Base-by-base conservation (phyloP, 2,113 vertebrate genomes). In the Pelusios castaneus region DNA sequence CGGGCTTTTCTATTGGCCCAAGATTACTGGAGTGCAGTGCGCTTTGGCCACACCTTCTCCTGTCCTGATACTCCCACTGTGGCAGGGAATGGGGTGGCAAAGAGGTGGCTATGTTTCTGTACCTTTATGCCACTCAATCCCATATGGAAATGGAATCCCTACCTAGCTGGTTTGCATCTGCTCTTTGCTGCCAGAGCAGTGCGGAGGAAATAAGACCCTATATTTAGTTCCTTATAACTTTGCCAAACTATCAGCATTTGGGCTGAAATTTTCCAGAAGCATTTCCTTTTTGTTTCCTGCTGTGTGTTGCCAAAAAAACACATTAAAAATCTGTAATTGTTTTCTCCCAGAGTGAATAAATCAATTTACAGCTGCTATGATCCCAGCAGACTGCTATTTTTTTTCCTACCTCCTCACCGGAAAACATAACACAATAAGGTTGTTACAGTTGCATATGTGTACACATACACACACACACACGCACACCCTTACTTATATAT, bases 231-330 rank as follows among this genome's bases (percentile, higher is more conserved):
- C 51, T 52, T 52, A 52, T 52, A 52, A 52, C 51, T 52, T 52
- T 52, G 51, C 51, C 51, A 52, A 52, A 52, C 51, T 52, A 17
- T 52, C 17, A 52, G 5, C 51, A 52, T 52, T 52, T 52, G 13
- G 51, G 51, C 51, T 52, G 51, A 52, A 52, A 52, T 52, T 52
- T 52, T 92, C 21, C 93, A 91, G 45, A 93, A 75, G 45, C 43
- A 76, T 41, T 80, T 55, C 51, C 51, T 38, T 38, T 55, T 55
- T 41, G 81, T 84, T 85, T 92, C 75, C 90, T 92, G 81, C 54
- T 87, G 41, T 8, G 58, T 60, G 29, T 87, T 91, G 84, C 89
- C 92, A 87, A 79, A 91, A 94, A 70, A 93, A 79, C 38, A 91
- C 70, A 73, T 80, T 34, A 85, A 49, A 86, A 93, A 89, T 89